Percentiles rank a stretch among this genome's conserved stretches.
These are phyloP conservation scores for Nyctibius bracteatus DNA, from an alignment of 2,113 vertebrate species.

Conservation along the genomic window DNA sequence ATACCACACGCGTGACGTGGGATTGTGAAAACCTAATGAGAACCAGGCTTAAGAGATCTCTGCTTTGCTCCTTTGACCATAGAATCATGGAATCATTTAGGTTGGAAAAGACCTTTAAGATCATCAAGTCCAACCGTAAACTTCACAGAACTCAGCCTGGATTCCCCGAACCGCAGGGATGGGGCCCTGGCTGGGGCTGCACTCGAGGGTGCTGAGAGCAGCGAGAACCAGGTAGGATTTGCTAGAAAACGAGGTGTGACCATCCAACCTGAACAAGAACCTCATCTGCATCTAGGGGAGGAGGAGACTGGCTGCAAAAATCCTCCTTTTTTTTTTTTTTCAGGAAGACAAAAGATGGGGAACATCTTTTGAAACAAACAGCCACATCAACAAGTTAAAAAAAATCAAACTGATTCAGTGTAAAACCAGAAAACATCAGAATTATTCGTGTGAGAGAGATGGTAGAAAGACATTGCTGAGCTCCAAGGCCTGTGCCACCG, in stretches of 20 bases:
- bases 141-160: neutral
- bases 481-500: neutral
- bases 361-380: neutral
- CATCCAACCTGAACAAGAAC: neutral
- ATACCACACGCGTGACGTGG: accelerated
- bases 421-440: neutral
- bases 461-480: neutral
- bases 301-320: neutral
- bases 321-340: neutral
- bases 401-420: neutral
- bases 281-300: accelerated
- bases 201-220: accelerated
- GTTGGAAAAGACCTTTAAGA: neutral
- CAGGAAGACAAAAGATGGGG: neutral
- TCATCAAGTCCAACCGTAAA: neutral
- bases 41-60: neutral
- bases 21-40: neutral
- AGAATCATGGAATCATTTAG: neutral
- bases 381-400: neutral
- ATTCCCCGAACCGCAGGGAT: neutral
- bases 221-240: neutral
- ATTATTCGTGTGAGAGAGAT: neutral
- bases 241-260: neutral
- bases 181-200: neutral
- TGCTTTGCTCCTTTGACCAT: accelerated